These are phyloP conservation scores for Neuroterus valhalla DNA, from an alignment of 1,140 invertebrate species.

Conservation along the genomic window DNA sequence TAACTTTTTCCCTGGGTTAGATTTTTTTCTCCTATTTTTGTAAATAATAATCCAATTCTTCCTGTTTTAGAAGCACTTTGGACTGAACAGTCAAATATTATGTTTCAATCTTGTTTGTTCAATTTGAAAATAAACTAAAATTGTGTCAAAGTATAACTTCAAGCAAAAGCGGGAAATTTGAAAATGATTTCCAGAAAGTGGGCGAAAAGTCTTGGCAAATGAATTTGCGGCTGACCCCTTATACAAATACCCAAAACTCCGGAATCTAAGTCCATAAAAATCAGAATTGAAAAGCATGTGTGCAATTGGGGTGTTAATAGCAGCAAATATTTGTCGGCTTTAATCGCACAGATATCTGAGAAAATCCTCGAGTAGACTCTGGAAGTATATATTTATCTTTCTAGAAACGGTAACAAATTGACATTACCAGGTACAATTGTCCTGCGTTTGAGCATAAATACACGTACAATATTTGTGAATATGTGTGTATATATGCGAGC, in stretches of 20 bases:
- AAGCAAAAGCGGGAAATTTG: no score
- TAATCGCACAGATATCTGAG: slow-evolving; percentile 41
- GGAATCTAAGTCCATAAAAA: background rate
- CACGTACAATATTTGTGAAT: background rate
- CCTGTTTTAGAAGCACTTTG: no score
- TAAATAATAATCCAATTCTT: no score
- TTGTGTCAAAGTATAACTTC: no score
- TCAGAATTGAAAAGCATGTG: background rate
- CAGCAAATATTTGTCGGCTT: slow-evolving; percentile 56
- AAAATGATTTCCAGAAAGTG: no score
- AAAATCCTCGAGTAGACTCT: slow-evolving; percentile 50
- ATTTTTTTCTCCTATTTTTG: no score
- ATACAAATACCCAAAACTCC: background rate
- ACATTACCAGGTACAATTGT: slow-evolving; percentile 42
- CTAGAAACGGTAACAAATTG: slow-evolving; percentile 57
- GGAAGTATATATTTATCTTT: slow-evolving; percentile 50
- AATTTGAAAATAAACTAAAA: no score
- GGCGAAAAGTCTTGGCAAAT: no score
- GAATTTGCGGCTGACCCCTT: no score
- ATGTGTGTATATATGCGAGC: background rate
- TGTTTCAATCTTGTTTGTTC: no score
- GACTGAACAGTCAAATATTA: no score
- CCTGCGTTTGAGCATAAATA: slow-evolving; percentile 3
- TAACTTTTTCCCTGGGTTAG: no score
- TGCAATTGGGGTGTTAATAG: slow-evolving; percentile 40